These are phyloP conservation scores for Meriones psammophilus DNA, from an alignment of 2,797 vertebrate genomes.

Conservation along the genomic window DNA sequence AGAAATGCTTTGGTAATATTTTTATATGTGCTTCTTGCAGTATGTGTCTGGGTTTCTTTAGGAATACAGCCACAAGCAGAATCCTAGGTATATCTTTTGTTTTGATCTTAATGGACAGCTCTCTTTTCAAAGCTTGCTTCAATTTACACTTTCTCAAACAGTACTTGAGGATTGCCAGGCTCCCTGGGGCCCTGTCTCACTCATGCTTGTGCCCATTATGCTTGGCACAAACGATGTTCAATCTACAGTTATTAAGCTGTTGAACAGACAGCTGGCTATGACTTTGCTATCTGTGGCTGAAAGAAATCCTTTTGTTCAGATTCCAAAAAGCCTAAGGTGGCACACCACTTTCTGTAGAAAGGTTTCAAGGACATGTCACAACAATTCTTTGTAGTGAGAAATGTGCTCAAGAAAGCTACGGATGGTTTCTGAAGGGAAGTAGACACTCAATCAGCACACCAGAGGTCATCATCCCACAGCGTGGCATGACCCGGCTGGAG, in stretches of 20 bases:
- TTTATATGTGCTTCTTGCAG: neutral
- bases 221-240: slow-evolving; percentile 9
- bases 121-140: neutral
- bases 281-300: slow-evolving; percentile 50
- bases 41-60: accelerated
- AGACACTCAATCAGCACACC: slow-evolving; percentile 8
- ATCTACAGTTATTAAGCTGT: slow-evolving; percentile 48
- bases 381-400: slow-evolving; percentile 74
- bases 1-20: neutral
- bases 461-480: slow-evolving; percentile 27
- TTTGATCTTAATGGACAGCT: neutral
- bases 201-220: slow-evolving; percentile 15
- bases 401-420: slow-evolving; percentile 73
- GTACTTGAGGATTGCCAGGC: neutral
- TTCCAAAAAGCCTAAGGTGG: slow-evolving; percentile 73
- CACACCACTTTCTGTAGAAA: slow-evolving; percentile 64
- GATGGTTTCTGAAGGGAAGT: slow-evolving; percentile 52
- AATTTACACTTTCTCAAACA: neutral
- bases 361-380: slow-evolving; percentile 74
- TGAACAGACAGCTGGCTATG: slow-evolving; percentile 64
- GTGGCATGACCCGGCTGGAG: neutral
- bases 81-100: neutral
- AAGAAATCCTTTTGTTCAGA: slow-evolving; percentile 71
- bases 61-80: neutral
- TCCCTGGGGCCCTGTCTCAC: neutral